phyloP scores from a whole-genome alignment of 2,113 vertebrate genomes.

The Mesocricetus auratus region DNA sequence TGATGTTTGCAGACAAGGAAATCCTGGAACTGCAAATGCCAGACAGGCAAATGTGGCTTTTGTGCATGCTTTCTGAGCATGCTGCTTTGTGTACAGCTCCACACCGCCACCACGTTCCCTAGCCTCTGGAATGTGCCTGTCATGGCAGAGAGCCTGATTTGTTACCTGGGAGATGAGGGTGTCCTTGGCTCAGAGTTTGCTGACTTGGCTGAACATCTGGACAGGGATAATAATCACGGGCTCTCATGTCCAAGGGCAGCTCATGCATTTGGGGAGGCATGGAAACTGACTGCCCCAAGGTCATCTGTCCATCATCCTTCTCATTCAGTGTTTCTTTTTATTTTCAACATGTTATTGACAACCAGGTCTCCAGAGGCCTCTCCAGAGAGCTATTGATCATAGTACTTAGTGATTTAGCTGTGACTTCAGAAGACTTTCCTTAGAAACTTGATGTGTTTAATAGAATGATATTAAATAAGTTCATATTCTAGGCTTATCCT shows the following conservation, averaged over 20 bases:
- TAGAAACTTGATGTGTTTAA: neutral
- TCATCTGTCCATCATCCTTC: neutral
- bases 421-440: neutral
- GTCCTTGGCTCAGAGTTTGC: conserved; percentile 42
- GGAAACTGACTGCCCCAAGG: neutral
- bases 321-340: neutral
- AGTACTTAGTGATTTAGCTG: neutral
- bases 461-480: too few species aligned
- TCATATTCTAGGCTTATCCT: neutral
- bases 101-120: neutral
- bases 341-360: neutral
- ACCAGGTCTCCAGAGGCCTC: neutral
- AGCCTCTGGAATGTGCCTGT: conserved; percentile 52
- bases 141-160: neutral
- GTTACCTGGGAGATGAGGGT: conserved; percentile 60
- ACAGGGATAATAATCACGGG: neutral
- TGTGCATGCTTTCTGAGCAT: conserved; percentile 65
- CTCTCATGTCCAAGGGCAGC: neutral
- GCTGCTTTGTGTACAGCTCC: neutral
- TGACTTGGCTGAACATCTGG: neutral
- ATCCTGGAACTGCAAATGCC: conserved; percentile 70
- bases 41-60: conserved; percentile 45
- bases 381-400: neutral
- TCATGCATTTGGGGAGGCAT: neutral
- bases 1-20: conserved; percentile 48